Percentiles rank a stretch among this genome's conserved stretches.
Conservation (phyloP, 2,113 vertebrate genomes). For the Pyrgilauda ruficollis region DNA sequence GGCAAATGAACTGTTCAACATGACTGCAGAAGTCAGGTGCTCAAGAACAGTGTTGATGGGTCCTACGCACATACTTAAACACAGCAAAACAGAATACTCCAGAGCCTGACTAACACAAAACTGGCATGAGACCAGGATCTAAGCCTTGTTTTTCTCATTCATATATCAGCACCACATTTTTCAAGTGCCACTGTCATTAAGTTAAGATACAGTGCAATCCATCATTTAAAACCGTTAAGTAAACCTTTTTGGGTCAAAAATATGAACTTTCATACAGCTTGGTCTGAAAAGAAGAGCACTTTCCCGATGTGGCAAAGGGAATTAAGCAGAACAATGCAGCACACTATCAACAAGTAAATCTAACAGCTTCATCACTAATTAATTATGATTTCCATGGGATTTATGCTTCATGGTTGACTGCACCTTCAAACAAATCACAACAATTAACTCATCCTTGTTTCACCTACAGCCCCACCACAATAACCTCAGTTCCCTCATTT, state of each 20-base stretch:
- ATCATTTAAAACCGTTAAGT: background rate
- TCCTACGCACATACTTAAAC: background rate
- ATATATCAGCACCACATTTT: conserved; percentile 25
- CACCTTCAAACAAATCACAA: background rate
- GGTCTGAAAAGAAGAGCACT: background rate
- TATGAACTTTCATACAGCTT: background rate
- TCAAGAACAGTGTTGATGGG: background rate
- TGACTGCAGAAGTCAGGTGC: background rate
- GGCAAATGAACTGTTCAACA: background rate
- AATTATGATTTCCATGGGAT: conserved; percentile 4
- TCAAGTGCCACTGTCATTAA: conserved; percentile 39
- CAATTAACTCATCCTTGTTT: background rate
- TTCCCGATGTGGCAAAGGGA: background rate
- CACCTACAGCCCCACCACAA: background rate
- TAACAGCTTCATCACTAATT: background rate
- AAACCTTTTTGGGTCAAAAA: conserved; percentile 17
- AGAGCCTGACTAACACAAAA: background rate
- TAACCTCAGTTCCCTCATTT: background rate
- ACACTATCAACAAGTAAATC: background rate
- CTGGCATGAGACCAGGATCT: conserved; percentile 11
- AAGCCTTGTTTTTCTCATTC: conserved; percentile 33
- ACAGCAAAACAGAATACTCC: background rate
- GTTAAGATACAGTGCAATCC: conserved; percentile 7
- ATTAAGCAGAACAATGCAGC: background rate
- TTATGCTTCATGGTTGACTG: conserved; percentile 3